Conservation (phyloP, 2,113 vertebrate genomes). For the Lophura nycthemera region DNA sequence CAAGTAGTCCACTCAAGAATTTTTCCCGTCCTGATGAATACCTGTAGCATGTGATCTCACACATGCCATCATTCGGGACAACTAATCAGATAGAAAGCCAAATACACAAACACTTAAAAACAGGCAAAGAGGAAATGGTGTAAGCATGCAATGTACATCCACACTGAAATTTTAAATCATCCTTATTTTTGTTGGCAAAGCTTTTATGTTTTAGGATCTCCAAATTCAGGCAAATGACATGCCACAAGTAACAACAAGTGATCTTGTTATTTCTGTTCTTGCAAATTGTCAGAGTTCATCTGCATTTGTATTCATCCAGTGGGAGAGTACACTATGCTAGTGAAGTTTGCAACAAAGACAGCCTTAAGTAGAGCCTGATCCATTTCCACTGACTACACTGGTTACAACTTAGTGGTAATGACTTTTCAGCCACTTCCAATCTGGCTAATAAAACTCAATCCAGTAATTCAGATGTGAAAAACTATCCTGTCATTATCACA, state of each 20-base stretch:
- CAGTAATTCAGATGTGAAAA: constrained; percentile 34
- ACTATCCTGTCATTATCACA: background rate
- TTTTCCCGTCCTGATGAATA: background rate
- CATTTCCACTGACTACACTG: background rate
- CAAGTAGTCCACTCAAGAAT: background rate
- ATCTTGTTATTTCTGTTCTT: background rate
- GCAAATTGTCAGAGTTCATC: background rate
- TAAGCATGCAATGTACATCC: fast-evolving
- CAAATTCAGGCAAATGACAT: background rate
- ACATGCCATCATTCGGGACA: background rate
- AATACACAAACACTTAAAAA: background rate
- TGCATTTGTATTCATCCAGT: background rate
- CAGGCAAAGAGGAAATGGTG: background rate
- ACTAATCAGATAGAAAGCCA: background rate
- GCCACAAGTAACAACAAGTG: background rate
- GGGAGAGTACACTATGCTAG: background rate
- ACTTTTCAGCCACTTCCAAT: constrained; percentile 43
- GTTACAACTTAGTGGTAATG: background rate
- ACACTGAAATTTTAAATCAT: background rate
- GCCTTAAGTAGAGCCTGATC: background rate
- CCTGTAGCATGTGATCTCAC: background rate
- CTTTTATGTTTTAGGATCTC: background rate
- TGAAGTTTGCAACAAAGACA: background rate
- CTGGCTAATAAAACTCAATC: constrained; percentile 21
- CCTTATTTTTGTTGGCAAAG: background rate